Conservation (phyloP, 2,797 vertebrate species). For the Melanotaenia nigrans region DNA sequence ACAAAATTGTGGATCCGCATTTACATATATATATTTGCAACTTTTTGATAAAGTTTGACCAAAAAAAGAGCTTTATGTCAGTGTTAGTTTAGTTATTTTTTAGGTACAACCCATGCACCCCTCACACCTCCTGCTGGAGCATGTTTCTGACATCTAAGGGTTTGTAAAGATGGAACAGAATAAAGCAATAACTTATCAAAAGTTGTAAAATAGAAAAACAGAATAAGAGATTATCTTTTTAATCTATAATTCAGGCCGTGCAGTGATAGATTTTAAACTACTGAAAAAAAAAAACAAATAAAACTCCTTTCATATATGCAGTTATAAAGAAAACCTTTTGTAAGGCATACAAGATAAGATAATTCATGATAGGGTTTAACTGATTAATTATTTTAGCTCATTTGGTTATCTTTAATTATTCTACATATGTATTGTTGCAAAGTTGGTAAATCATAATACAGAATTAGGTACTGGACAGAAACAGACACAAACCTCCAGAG, state of each 20-base stretch:
- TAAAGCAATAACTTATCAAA: background rate
- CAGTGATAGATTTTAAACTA: too few relatives aligned
- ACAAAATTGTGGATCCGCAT: background rate
- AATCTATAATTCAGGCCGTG: too few relatives aligned
- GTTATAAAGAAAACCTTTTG: background rate
- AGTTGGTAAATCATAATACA: background rate
- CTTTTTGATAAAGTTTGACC: background rate
- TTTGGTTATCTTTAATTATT: constrained; percentile 31
- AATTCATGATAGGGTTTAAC: background rate
- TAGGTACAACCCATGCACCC: background rate
- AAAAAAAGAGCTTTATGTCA: background rate
- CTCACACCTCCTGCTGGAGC: background rate
- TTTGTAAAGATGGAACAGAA: background rate
- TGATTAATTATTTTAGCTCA: constrained; percentile 9
- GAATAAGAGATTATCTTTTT: background rate
- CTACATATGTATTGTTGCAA: constrained; percentile 2
- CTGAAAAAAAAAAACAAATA: too few relatives aligned
- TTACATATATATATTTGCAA: background rate
- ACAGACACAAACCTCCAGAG: constrained; percentile 88
- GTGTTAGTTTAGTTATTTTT: background rate
- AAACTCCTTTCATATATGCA: background rate
- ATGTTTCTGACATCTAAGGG: background rate
- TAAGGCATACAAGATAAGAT: background rate
- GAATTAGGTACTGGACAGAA: constrained; percentile 17
- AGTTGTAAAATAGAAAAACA: background rate